Base-by-base conservation (phyloP, 2,113 vertebrate species). In the Trogon surrucura region DNA sequence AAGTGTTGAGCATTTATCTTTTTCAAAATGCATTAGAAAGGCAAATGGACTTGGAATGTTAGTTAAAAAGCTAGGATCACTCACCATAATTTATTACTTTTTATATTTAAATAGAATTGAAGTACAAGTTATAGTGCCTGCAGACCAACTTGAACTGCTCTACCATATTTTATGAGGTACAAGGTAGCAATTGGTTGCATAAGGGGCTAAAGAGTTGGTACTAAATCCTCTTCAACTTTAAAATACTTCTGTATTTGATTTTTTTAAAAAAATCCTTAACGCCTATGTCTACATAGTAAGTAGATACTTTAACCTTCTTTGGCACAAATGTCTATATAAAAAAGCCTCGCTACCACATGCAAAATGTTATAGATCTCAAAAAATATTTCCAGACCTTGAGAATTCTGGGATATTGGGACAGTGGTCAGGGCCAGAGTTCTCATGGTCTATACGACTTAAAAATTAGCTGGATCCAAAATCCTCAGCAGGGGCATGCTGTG, bases 151-250 rank as follows among this genome's bases (percentile, higher is more conserved):
- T 93, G 67, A 88, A 71, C 65, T 81, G 66, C 27, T 95, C 23
- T 67, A 11, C 67, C 88, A 13, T 96, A 71, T 94, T 91, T 91
- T 93, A 80, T 69, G 65, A 88, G 64, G 85, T 93, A 96, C 88
- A 93, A 88, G n/a, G 60, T 67, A 93, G 69, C 85, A 96, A 94
- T 91, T 91, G 90, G 38, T 74, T 90, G 23, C 95, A 95, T 94
- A 96, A 97, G 82, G 41, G 56, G 47, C 69, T 93, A 67, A 65
- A 90, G 48, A 89, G 80, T 66, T 67, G 21, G 56, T 44, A 38
- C 67, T 94, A 95, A 93, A 95, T 88, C 85, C 56, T 91, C 56
- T 83, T 90, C 60, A 56, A n/a, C 34, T 88, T 94, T 80, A 85
- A 88, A 89, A 77, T 85, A 25, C 10, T 32, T 90, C 20, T 60